Base-by-base conservation (phyloP, 2,113 vertebrate species). In the Parus major region DNA sequence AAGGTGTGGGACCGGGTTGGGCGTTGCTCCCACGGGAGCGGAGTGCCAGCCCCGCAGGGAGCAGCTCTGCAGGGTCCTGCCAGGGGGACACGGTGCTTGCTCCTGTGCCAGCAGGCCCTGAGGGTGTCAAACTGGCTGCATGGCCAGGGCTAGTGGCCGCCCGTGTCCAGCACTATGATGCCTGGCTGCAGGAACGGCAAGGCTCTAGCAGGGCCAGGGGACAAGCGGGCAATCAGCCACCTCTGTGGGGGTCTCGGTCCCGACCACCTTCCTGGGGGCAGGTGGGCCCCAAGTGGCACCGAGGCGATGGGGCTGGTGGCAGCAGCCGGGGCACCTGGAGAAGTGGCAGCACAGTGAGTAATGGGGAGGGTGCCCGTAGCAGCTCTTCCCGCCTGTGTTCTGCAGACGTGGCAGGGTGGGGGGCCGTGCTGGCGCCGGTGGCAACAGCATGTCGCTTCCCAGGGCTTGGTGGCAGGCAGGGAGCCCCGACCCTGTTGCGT, bases 121-220 rank as follows among this genome's bases (percentile, higher is more conserved):
- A 65, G 29, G 15, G 29, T 5, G 1, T 18, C 73, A 71, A 79
- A 19, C 73, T 92, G 71, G 90, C 95, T 6, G 61, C 35, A 1
- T 85, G 90, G 31, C 93, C 93, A 0, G 97, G 97, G 21, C 61
- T 97, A 21, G 96, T 97, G 68, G 96, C 97, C 0, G 0, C 92
- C 57, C 95, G 96, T 11, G n/a, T 97, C 46, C 96, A 80, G 90
- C 59, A 92, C 5, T 97, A 94, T 2, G 31, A 95, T 31, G n/a
- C 90, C 36, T 75, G 81, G 79, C 64, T 93, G 69, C 2, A 0
- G 22, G 41, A 75, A 15, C 18, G 3, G 42, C 73, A 53, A 4
- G 11, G 42, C 15, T 18, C 36, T 0, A 5, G 42, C 1, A 7
- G 18, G 18, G 21, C 23, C 1, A 9, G 31, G 33, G 25, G 24